These are phyloP conservation scores for Augiades crinisus DNA, from an alignment of 2,888 invertebrate genomes.

Conservation along the genomic window DNA sequence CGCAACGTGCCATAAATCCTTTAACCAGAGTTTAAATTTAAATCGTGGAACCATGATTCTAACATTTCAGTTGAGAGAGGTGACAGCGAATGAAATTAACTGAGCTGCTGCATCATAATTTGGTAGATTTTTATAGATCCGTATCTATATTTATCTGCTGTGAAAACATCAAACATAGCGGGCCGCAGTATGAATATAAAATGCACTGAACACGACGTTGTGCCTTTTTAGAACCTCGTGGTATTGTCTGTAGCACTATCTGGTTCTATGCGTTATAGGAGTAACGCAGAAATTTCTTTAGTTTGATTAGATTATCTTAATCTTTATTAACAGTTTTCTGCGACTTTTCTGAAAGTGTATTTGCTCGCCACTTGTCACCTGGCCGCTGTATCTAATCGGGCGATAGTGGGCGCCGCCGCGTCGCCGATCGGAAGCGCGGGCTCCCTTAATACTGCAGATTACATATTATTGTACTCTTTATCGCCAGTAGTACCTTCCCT, in stretches of 20 bases:
- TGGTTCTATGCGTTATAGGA: too few species aligned
- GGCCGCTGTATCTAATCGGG: slow-evolving; percentile 16
- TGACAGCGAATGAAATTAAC: background rate
- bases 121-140: background rate
- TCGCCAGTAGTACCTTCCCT: background rate
- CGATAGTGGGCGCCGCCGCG: background rate
- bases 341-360: background rate
- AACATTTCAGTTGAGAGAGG: background rate
- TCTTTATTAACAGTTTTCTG: too few species aligned
- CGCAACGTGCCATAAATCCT: background rate
- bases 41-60: background rate
- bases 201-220: background rate
- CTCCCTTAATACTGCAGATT: background rate
- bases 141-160: background rate
- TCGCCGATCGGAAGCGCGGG: slow-evolving; percentile 7
- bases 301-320: too few species aligned
- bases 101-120: background rate
- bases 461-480: slow-evolving; percentile 2
- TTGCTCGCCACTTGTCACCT: slow-evolving; percentile 6
- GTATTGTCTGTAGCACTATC: background rate
- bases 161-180: background rate
- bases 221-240: slow-evolving; percentile 3
- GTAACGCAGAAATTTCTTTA: too few species aligned
- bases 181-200: background rate
- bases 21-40: background rate